Evolutionary conservation across 2,797 vertebrate genomes (phyloP).

Genomic region (Tokudaia muenninki): DNA sequence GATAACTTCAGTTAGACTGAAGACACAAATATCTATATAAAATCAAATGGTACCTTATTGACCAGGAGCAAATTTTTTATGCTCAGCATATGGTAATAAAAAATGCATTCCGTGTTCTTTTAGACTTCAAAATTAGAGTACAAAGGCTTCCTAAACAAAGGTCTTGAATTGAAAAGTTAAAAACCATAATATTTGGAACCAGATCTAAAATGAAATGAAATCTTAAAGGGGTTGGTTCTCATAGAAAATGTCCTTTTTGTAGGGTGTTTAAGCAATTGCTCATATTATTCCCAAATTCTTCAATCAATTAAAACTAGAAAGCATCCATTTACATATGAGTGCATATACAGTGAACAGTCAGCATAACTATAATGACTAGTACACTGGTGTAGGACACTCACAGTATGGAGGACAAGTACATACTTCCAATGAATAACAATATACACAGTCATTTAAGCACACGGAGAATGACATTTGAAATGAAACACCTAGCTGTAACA

Average conservation of each 20-base stretch:
- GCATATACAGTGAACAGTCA: constrained; percentile 28
- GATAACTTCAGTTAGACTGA: neutral
- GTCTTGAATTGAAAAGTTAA: constrained; percentile 1
- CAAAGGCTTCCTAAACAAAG: constrained; percentile 57
- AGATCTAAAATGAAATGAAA: constrained; percentile 48
- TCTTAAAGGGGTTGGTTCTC: neutral
- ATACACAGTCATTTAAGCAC: constrained; percentile 1
- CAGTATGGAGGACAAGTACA: neutral
- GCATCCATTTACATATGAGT: constrained; percentile 34
- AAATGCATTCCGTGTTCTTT: neutral
- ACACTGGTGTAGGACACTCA: constrained; percentile 23
- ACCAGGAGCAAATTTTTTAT: constrained; percentile 55
- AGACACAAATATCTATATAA: constrained; percentile 30
- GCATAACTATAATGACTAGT: neutral
- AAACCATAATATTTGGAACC: constrained; percentile 15
- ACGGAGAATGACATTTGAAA: constrained; percentile 33
- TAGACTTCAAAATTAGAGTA: constrained; percentile 44
- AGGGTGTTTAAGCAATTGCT: neutral
- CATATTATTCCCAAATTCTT: neutral
- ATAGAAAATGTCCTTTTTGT: neutral
- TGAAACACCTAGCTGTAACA: constrained; percentile 3
- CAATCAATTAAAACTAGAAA: neutral
- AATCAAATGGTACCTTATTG: constrained; percentile 24
- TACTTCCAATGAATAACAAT: neutral
- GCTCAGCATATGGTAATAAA: constrained; percentile 8